Evolutionary conservation across 2,797 vertebrate species (phyloP).

Genomic region (Fratercula arctica): DNA sequence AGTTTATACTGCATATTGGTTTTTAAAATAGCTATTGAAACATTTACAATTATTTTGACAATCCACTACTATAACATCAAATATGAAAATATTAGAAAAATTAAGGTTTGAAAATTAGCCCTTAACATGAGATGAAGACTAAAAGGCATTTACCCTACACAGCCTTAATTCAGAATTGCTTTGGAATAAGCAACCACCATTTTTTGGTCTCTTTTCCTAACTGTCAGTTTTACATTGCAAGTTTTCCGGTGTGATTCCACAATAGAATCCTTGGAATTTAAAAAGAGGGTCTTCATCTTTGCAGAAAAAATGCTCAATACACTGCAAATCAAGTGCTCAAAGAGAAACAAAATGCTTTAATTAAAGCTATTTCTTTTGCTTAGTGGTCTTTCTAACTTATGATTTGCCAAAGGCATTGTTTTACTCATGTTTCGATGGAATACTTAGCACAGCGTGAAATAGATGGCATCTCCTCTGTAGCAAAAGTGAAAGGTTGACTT

Average conservation of each 20-base stretch:
- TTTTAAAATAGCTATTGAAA: neutral
- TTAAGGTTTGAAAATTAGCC: neutral
- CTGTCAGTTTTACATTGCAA: neutral
- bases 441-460: slow-evolving; percentile 68
- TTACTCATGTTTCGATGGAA: slow-evolving; percentile 57
- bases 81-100: neutral
- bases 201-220: neutral
- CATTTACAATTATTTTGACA: neutral
- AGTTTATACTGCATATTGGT: neutral
- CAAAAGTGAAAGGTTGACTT: slow-evolving; percentile 82
- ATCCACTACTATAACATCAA: neutral
- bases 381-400: slow-evolving; percentile 21
- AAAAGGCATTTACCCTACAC: neutral
- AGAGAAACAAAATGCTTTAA: slow-evolving; percentile 22
- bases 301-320: neutral
- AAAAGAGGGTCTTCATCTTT: neutral
- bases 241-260: neutral
- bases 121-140: neutral
- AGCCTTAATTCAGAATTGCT: neutral
- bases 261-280: neutral
- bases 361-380: slow-evolving; percentile 44
- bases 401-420: slow-evolving; percentile 54
- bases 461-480: slow-evolving; percentile 72
- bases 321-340: neutral
- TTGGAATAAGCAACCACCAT: neutral